Conservation (phyloP, 2,797 vertebrate species). For the Girardinus metallicus region DNA sequence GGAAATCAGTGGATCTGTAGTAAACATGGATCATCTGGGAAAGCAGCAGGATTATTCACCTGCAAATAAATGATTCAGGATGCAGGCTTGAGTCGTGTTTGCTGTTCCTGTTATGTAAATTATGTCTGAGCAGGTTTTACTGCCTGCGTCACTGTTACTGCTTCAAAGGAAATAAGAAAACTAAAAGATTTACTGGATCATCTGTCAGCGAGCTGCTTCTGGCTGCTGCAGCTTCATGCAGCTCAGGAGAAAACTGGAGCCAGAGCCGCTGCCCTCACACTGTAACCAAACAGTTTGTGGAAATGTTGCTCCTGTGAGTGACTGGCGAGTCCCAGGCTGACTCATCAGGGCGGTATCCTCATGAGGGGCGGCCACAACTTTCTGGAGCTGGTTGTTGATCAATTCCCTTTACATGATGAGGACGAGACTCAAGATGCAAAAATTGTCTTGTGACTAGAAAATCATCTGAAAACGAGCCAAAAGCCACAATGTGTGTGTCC, state of each 20-base stretch:
- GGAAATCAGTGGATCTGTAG: neutral
- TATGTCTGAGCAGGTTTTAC: neutral
- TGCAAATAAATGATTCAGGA: neutral
- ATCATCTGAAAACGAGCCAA: too few species aligned
- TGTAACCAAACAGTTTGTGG: too few species aligned
- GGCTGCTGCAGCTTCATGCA: neutral
- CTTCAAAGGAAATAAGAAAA: neutral
- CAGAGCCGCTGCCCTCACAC: too few species aligned
- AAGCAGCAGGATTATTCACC: constrained; percentile 8
- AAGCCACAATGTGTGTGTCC: too few species aligned
- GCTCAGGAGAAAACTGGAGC: neutral
- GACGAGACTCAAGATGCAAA: too few species aligned
- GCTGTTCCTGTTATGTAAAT: neutral
- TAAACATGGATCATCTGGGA: neutral
- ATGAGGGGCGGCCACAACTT: too few species aligned
- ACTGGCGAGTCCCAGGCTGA: too few species aligned
- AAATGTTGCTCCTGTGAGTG: too few species aligned
- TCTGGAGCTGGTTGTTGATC: too few species aligned
- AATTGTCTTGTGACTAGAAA: too few species aligned
- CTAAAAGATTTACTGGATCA: neutral
- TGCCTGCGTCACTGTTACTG: neutral
- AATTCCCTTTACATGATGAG: too few species aligned
- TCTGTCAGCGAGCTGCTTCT: neutral
- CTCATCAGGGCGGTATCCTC: too few species aligned
- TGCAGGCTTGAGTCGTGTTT: neutral